Conservation (phyloP, 2,113 vertebrate genomes). For the Thomomys bottae region DNA sequence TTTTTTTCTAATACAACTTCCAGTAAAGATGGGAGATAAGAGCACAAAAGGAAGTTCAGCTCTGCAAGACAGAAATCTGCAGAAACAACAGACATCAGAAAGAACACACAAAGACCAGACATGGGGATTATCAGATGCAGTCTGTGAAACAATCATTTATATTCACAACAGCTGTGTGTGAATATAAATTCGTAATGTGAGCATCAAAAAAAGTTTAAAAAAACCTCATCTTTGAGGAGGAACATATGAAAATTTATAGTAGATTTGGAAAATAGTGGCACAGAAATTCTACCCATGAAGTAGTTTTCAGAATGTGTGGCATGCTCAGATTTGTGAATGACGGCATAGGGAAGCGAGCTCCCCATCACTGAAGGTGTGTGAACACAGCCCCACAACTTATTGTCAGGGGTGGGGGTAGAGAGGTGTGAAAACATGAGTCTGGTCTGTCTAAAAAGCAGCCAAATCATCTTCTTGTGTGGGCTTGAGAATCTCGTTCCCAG, state of each 20-base stretch:
- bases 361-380: background rate
- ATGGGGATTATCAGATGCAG: background rate
- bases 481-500: background rate
- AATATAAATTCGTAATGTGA: background rate
- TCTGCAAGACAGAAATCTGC: background rate
- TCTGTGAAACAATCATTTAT: conserved; percentile 7
- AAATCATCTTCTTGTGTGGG: conserved; percentile 10
- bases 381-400: background rate
- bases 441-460: background rate
- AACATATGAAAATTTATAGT: too few species aligned
- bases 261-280: too few species aligned
- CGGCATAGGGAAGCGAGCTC: background rate
- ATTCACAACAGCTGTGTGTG: background rate
- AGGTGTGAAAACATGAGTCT: background rate
- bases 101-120: background rate
- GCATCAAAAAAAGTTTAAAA: too few species aligned
- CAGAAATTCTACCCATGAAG: conserved; percentile 6
- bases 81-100: conserved; percentile 37
- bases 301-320: background rate
- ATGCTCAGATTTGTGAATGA: background rate
- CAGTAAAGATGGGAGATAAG: conserved; percentile 7
- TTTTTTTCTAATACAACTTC: conserved; percentile 6
- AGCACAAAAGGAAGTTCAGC: conserved; percentile 8
- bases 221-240: too few species aligned
- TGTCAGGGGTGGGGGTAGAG: background rate